These are phyloP conservation scores for Sclerurus mexicanus DNA, from an alignment of 2,113 vertebrate genomes.

Conservation along the genomic window DNA sequence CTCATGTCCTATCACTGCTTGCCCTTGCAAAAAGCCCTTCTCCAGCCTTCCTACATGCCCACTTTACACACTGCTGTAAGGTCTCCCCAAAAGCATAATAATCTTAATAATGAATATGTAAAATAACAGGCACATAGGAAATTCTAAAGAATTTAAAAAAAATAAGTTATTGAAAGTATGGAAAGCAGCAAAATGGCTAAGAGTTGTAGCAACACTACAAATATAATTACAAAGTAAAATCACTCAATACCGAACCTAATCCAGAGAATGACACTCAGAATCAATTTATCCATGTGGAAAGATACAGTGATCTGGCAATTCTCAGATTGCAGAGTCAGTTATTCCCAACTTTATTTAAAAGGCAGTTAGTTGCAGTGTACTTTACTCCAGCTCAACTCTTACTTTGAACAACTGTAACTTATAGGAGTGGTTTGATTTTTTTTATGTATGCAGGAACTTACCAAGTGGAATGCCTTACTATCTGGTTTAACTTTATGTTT, in stretches of 20 bases:
- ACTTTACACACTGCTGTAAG: neutral
- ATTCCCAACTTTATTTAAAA: neutral
- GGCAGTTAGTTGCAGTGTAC: neutral
- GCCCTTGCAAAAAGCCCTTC: neutral
- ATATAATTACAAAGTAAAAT: neutral
- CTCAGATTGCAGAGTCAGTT: neutral
- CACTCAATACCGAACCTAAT: neutral
- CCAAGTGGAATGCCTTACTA: slow-evolving; percentile 99
- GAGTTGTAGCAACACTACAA: neutral
- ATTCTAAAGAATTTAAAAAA: neutral
- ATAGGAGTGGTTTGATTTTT: neutral
- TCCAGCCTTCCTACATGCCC: neutral
- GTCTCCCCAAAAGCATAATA: neutral
- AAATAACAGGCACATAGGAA: neutral
- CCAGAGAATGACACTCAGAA: neutral
- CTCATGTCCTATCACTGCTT: neutral
- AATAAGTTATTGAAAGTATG: neutral
- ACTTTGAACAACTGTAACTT: neutral
- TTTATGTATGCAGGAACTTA: slow-evolving; percentile 68
- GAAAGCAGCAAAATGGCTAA: neutral
- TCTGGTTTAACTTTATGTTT: slow-evolving; percentile 99
- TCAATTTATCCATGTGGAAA: neutral
- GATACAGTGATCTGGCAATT: neutral
- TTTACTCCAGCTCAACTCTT: neutral
- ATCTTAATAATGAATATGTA: neutral